Evolutionary conservation across 2,113 vertebrate species (phyloP).

Genomic region (Neotoma lepida): DNA sequence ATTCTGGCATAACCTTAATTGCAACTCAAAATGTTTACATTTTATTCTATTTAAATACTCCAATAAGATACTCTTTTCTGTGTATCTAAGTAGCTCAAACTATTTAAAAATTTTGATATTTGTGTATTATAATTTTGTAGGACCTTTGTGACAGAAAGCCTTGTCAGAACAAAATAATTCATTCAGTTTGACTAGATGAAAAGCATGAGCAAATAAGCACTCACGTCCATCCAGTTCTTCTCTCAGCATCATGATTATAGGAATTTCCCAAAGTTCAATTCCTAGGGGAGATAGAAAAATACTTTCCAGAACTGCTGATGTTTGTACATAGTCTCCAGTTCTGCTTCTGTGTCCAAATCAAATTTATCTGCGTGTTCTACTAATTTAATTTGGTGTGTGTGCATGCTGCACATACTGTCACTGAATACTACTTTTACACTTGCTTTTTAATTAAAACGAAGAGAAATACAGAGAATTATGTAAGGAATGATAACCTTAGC

Average conservation of each 20-base stretch:
- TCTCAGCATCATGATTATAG: slow-evolving; percentile 51
- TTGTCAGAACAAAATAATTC: slow-evolving; percentile 63
- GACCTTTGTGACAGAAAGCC: slow-evolving; percentile 67
- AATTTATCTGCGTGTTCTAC: slow-evolving; percentile 59
- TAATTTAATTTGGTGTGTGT: slow-evolving; percentile 34
- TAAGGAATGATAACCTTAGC: neutral
- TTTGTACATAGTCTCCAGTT: slow-evolving; percentile 53
- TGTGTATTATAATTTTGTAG: slow-evolving; percentile 57
- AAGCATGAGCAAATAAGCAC: slow-evolving; percentile 46
- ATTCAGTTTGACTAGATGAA: slow-evolving; percentile 53
- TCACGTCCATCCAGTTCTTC: slow-evolving; percentile 41
- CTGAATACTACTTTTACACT: slow-evolving; percentile 49
- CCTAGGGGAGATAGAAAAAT: slow-evolving; percentile 20
- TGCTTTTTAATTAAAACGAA: slow-evolving; percentile 60
- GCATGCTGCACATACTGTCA: neutral
- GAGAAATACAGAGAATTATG: slow-evolving; percentile 17
- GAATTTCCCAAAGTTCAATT: slow-evolving; percentile 56
- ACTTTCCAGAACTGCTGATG: slow-evolving; percentile 39
- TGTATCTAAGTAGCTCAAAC: slow-evolving; percentile 53
- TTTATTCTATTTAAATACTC: slow-evolving; percentile 67
- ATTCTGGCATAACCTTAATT: slow-evolving; percentile 66
- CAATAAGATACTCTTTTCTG: slow-evolving; percentile 68
- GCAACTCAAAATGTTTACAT: slow-evolving; percentile 67
- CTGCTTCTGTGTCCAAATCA: slow-evolving; percentile 44
- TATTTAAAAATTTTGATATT: slow-evolving; percentile 69